Evolutionary conservation across 1,140 invertebrate genomes (phyloP).

Genomic region (Drosophila mojavensis): DNA sequence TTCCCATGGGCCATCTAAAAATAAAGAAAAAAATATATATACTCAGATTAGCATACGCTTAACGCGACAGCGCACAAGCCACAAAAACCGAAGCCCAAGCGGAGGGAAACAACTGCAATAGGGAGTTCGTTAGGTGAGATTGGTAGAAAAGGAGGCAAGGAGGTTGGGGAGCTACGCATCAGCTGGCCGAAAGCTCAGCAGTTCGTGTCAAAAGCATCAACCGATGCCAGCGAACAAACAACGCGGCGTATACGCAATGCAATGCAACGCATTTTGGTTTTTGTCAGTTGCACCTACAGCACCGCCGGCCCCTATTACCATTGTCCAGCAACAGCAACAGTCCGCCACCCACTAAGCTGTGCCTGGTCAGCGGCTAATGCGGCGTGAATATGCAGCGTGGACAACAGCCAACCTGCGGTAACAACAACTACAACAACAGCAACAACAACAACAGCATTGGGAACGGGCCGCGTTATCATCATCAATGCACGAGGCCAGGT

Average conservation of each 20-base stretch:
- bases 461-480: slow-evolving; percentile 61
- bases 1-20: neutral
- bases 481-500: slow-evolving; percentile 74
- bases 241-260: slow-evolving; percentile 45
- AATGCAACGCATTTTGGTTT: slow-evolving; percentile 35
- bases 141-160: neutral
- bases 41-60: slow-evolving; percentile 77
- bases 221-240: slow-evolving; percentile 60
- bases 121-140: neutral
- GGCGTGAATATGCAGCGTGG: slow-evolving; percentile 73
- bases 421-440: slow-evolving; percentile 21
- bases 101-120: neutral
- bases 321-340: neutral
- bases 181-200: slow-evolving; percentile 38
- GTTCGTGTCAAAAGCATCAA: slow-evolving; percentile 79
- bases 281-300: neutral
- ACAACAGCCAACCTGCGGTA: slow-evolving; percentile 25
- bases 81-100: slow-evolving; percentile 6
- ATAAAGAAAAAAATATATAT: slow-evolving; percentile 32
- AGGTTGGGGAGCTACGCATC: neutral
- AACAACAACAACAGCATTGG: neutral
- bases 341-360: slow-evolving; percentile 14
- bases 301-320: neutral
- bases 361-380: slow-evolving; percentile 65
- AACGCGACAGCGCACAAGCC: slow-evolving; percentile 37